Base-by-base conservation (phyloP, 2,888 invertebrate species). In the Abscondita cerata region DNA sequence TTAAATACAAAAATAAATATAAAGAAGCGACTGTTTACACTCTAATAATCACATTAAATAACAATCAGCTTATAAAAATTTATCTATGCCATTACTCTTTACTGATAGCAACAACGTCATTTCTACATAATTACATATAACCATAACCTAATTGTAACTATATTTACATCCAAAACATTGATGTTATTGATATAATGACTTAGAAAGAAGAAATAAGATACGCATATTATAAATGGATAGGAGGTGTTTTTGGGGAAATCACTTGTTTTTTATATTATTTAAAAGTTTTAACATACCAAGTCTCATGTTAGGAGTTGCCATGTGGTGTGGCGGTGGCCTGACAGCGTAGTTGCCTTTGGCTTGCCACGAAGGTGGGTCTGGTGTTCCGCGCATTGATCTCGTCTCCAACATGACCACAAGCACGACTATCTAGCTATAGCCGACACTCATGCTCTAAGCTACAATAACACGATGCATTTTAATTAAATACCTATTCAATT, bases 381-480 rank as follows among this genome's bases (percentile, higher is more conserved):
- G 84, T 83, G 88, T 88, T 85, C 87, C 87, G 82, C 89, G 88
- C 82, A 86, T 85, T 78, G 89, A 89, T 84, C 89, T 86, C 85
- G 87, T 86, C 82, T 87, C 87, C 86, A 87, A 86, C 87, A 87
- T 87, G 86, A 84, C 86, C 84, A 83, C 82, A 75, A 76, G 64
- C 67, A 67, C 66, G 64, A 59, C 58, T 69, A 61, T 68, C 72
- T 71, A 70, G 72, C 72, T 70, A 69, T 72, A 72, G 71, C 69
- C 66, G 68, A 73, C 70, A 73, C 71, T 71, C 73, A 75, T 72
- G 73, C 73, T 72, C 72, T 68, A 70, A 61, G 65, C 70, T 70
- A 68, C 66, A 70, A 25, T 25, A 25, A 63, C 65, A 59, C 54
- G 58, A 65, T 62, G 64, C 61, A 63, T n/a, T 44, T 53, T 36